These are phyloP conservation scores for Galeruca laticollis DNA, from an alignment of 2,888 invertebrate species.

Conservation along the genomic window DNA sequence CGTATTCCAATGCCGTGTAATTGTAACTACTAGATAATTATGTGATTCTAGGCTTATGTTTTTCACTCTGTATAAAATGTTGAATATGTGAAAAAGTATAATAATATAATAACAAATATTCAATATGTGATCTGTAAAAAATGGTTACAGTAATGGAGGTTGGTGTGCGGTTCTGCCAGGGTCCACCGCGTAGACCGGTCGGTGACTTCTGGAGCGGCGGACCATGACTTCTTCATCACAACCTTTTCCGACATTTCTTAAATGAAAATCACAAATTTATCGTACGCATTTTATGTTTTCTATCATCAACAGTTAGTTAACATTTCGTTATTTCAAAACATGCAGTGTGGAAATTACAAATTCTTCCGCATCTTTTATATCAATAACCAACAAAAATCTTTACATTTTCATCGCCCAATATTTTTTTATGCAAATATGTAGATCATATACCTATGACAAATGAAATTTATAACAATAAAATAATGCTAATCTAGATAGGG, in stretches of 20 bases:
- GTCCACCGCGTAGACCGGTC: constrained; percentile 61
- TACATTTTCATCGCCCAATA: too few relatives aligned
- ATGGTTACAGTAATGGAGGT: constrained; percentile 34
- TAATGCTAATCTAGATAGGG: neutral
- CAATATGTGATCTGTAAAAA: constrained; percentile 13
- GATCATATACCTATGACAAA: neutral
- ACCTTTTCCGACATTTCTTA: constrained; percentile 51
- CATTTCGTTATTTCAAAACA: neutral
- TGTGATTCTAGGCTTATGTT: too few relatives aligned
- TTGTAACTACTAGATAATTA: too few relatives aligned
- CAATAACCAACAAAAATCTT: neutral
- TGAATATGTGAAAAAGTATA: too few relatives aligned
- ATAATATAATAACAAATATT: neutral
- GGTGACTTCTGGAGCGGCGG: constrained; percentile 61
- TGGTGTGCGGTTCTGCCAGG: constrained; percentile 56
- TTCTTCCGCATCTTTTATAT: neutral
- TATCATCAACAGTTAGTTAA: neutral
- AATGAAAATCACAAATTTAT: constrained; percentile 39
- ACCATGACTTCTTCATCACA: constrained; percentile 58
- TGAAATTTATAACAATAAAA: neutral
- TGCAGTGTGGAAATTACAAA: neutral
- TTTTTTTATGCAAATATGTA: too few relatives aligned
- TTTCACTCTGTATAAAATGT: too few relatives aligned
- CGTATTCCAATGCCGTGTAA: too few relatives aligned
- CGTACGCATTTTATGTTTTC: neutral